Evolutionary conservation across 2,797 vertebrate species (phyloP), one percentile per base, ranked within the genome.

Genomic region (Myioborus miniatus): DNA sequence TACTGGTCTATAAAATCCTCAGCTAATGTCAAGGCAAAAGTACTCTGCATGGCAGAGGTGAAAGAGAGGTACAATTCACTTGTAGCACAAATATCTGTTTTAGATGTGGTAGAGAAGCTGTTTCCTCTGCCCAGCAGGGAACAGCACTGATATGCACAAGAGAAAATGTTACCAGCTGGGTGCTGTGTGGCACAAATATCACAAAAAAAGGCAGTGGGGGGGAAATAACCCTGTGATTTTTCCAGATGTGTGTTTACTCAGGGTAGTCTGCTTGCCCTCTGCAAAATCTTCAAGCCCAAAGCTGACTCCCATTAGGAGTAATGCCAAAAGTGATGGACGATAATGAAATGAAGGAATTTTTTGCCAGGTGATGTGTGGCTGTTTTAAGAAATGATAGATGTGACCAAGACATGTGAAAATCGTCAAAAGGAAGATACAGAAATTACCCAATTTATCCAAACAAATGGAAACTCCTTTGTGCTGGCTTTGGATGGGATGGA

Each of bases 141-240:
- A 52, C 29, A 11, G 22, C n/a, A 26, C n/a, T 36, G 59, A 29
- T 27, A 44, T 39, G 24, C 8, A 27, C 16, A 46, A 60, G 29
- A 64, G 32, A 44, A 72, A 55, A 56, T 20, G 43, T 16, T 83
- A 7, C 24, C 24, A 50, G 6, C 12, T 34, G 2, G 13, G 23
- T 62, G 18, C 34, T 82, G 3, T 44, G 44, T 76, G 46, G 19
- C 46, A 64, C 1, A 1, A 2, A 2, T 17, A 64, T 19, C 15
- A 12, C 20, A 30, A 49, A 74, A 68, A 47, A 36, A 22, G 11
- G 12, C 15, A 26, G 5, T 6, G 13, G 6, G 5, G 58, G 6
- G 0, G 1, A 1, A 19, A 2, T 15, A 29, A 0, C 1, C 3
- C 27, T 2, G 1, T 6, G 24, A 7, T 43, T 79, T 53, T 72